Evolutionary conservation across 2,113 vertebrate genomes (phyloP).

Genomic region (Myotis yumanensis): DNA sequence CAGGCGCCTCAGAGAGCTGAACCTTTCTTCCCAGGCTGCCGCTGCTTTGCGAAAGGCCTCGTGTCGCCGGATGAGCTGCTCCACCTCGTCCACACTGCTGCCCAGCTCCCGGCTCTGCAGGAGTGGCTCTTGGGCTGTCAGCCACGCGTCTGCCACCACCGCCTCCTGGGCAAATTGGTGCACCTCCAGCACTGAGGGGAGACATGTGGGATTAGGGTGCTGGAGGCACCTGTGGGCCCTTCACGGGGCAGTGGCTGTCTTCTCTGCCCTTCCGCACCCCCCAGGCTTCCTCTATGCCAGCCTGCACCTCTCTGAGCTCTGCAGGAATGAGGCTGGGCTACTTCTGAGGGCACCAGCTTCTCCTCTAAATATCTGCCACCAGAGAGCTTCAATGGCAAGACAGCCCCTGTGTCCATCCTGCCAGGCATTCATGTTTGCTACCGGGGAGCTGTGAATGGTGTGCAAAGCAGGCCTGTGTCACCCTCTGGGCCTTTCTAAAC

Average conservation of each 20-base stretch:
- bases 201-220: background rate
- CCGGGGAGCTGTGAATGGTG: background rate
- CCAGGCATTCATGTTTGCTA: background rate
- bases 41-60: slow-evolving; percentile 96
- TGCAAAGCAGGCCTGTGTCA: background rate
- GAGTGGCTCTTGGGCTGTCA: slow-evolving; percentile 93
- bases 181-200: slow-evolving; percentile 91
- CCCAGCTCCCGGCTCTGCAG: slow-evolving; percentile 93
- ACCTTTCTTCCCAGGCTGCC: slow-evolving; percentile 94
- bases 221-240: background rate
- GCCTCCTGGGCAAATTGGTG: slow-evolving; percentile 98
- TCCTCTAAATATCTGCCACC: background rate
- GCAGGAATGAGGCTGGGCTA: background rate
- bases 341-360: background rate
- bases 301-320: background rate
- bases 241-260: background rate
- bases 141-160: slow-evolving; percentile 94
- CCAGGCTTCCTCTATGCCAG: background rate
- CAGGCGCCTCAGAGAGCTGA: slow-evolving; percentile 93
- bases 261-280: background rate
- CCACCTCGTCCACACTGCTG: slow-evolving; percentile 94
- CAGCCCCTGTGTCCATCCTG: background rate
- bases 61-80: slow-evolving; percentile 95
- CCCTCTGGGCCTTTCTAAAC: background rate
- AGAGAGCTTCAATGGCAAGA: background rate